A percentile compares a stretch with the other conserved stretches of the same genome.
Conservation (phyloP, 1,140 invertebrate genomes). For the Meloidogyne floridensis region DNA sequence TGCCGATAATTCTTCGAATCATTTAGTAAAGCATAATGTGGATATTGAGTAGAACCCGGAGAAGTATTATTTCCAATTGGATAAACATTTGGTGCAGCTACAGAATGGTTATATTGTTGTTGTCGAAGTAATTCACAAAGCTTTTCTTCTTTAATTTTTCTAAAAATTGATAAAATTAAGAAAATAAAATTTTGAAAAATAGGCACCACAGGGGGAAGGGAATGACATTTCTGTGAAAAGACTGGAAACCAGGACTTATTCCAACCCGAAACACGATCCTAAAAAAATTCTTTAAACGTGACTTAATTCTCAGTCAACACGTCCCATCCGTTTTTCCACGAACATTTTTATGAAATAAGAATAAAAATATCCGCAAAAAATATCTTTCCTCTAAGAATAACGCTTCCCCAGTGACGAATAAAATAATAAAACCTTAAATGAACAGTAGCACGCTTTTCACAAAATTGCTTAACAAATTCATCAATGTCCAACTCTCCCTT, state of each 20-base stretch:
- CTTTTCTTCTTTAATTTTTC: slow-evolving; percentile 43
- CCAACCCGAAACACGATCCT: too few species aligned
- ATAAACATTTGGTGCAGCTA: slow-evolving; percentile 8
- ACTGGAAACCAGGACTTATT: too few species aligned
- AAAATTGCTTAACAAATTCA: slow-evolving; percentile 35
- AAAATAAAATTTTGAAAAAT: not conserved
- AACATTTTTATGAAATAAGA: too few species aligned
- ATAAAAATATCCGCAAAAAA: too few species aligned
- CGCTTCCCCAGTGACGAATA: too few species aligned
- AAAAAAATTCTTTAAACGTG: too few species aligned
- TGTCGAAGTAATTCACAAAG: slow-evolving; percentile 41
- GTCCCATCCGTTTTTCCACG: too few species aligned
- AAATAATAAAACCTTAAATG: slow-evolving; percentile 30
- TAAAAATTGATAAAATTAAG: slow-evolving; percentile 27
- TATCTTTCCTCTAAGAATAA: too few species aligned
- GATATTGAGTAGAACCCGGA: slow-evolving; percentile 7
- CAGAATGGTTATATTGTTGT: slow-evolving; percentile 25
- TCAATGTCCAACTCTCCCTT: slow-evolving; percentile 38
- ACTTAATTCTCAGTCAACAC: too few species aligned
- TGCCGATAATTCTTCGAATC: slow-evolving; percentile 31
- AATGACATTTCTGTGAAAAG: too few species aligned
- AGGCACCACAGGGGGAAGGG: too few species aligned
- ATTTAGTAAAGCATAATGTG: not conserved
- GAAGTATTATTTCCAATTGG: not conserved
- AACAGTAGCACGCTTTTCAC: slow-evolving; percentile 29